Conservation (phyloP, 2,888 invertebrate genomes). For the Ellobium chinense region DNA sequence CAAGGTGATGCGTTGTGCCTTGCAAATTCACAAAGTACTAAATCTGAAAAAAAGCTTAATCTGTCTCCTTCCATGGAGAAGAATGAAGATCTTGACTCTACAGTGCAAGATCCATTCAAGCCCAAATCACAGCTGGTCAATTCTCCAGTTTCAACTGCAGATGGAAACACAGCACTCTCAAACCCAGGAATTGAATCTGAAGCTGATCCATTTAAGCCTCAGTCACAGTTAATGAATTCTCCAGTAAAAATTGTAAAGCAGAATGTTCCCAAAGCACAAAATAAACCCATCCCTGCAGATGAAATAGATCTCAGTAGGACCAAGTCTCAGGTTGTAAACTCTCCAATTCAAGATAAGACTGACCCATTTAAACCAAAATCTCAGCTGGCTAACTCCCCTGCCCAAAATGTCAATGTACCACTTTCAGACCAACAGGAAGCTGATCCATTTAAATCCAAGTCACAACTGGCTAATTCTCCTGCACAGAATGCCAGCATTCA, state of each 20-base stretch:
- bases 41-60: too few species aligned
- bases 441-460: slow-evolving; percentile 31
- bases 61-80: too few species aligned
- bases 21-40: too few species aligned
- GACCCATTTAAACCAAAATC: slow-evolving; percentile 18
- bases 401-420: background rate
- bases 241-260: too few species aligned
- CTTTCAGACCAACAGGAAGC: background rate
- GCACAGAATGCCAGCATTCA: background rate
- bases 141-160: background rate
- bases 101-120: slow-evolving; percentile 3
- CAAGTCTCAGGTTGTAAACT: too few species aligned
- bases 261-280: too few species aligned
- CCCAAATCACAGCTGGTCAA: background rate
- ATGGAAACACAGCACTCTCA: background rate
- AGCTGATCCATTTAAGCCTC: slow-evolving; percentile 28
- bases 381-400: background rate
- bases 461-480: slow-evolving; percentile 3
- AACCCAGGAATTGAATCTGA: background rate
- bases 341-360: background rate
- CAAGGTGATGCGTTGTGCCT: too few species aligned
- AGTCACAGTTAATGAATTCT: slow-evolving; percentile 8
- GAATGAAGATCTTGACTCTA: too few species aligned
- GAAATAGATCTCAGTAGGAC: too few species aligned
- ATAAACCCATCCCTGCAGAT: too few species aligned